phyloP scores from a whole-genome alignment of 1,140 invertebrate genomes.

The Aphaenogaster floridana region DNA sequence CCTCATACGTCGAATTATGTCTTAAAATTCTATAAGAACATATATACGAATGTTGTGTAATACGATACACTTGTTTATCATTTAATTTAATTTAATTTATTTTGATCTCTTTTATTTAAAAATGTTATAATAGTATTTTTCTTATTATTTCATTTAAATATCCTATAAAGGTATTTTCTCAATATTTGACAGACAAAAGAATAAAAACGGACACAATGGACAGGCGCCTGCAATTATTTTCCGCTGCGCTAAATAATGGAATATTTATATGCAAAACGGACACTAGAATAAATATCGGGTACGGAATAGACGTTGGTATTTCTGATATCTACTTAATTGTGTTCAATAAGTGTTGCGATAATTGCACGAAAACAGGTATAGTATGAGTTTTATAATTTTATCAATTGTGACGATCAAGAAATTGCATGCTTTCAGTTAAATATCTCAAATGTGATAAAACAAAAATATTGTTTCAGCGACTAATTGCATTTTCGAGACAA shows the following conservation, averaged over 20 bases:
- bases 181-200: conserved; percentile 18
- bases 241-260: not conserved
- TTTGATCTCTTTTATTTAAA: conserved; percentile 3
- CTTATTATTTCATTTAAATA: conserved; percentile 10
- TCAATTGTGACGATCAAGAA: not conserved
- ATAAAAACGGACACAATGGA: not conserved
- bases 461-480: conserved; percentile 16
- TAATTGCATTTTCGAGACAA: not conserved
- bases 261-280: not conserved
- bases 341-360: not conserved
- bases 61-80: conserved; percentile 2
- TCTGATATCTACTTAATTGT: conserved; percentile 7
- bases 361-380: conserved; percentile 23
- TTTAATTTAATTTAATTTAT: not conserved
- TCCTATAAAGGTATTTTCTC: not conserved
- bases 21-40: not conserved
- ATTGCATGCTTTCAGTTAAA: not conserved
- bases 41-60: not conserved
- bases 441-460: not conserved
- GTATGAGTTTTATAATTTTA: not conserved
- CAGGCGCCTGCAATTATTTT: not conserved
- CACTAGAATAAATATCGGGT: not conserved
- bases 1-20: not conserved
- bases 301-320: not conserved
- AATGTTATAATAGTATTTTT: not conserved